Base-by-base conservation (phyloP, 1,140 invertebrate genomes). In the Drosophila insularis region DNA sequence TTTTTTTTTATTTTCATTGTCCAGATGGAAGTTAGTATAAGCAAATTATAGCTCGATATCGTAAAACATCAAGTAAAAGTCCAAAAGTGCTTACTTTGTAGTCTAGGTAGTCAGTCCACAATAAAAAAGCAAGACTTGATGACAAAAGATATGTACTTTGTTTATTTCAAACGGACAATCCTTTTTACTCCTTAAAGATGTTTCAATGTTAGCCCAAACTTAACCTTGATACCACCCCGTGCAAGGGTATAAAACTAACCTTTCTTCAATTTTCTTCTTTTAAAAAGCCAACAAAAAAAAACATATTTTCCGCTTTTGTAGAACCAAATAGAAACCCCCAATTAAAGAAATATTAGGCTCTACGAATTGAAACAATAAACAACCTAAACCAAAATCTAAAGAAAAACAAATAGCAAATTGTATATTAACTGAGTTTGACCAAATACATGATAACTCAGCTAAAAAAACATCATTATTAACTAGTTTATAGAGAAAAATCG, bases 281-380 rank as follows among this genome's bases (percentile, higher is more conserved):
- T 55, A 17, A 13, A 46, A 54, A 3, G 13, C 27, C 27, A 27
- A 27, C 27, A 27, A 27, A 27, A 4, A 4, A 27, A 21, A 60
- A 40, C 40, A 23, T 55, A 66, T 46, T 81, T 62, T 46, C 82
- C 63, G 82, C 78, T 87, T 87, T 68, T 39, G 78, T 71, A 78
- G 77, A 50, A 21, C 17, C 43, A 46, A 46, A 17, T 14, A 14
- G 6, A 46, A 46, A 68, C 21, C 50, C 53, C 46, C 53, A 50
- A 37, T 0, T 4, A 37, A 37, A 50, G 35, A 50, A 46, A 69
- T 59, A 60, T 58, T 62, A 71, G 72, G 72, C 60, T 75, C 71
- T 70, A 43, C 71, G 56, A 80, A 79, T 76, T 71, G 76, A 87
- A 46, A 81, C 79, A 81, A 87, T 87, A 80, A 70, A 67, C 61